Evolutionary conservation across 2,113 vertebrate species (phyloP).

Genomic region (Rostratula benghalensis): DNA sequence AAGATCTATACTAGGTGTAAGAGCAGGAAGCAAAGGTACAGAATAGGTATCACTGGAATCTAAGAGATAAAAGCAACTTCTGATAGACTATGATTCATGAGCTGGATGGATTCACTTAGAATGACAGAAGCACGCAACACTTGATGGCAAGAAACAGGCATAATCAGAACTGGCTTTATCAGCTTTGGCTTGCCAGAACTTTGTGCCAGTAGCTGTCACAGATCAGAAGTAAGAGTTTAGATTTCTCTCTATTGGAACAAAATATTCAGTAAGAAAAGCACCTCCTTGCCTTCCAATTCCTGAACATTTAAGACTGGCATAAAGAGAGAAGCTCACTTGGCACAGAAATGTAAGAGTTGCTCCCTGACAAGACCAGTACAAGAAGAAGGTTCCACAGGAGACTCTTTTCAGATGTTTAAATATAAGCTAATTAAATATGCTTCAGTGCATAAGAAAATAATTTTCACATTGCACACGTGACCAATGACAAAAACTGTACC

Average conservation of each 20-base stretch:
- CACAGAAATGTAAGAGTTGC: neutral
- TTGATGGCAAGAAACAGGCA: conserved; percentile 24
- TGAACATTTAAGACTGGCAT: neutral
- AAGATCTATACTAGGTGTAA: neutral
- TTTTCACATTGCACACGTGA: neutral
- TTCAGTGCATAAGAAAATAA: neutral
- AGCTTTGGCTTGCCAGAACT: conserved; percentile 32
- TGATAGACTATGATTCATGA: conserved; percentile 18
- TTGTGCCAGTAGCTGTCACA: conserved; percentile 35
- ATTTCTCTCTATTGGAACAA: neutral
- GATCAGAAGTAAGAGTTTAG: neutral
- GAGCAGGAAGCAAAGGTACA: neutral
- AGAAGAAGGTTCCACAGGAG: neutral
- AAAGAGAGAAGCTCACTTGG: neutral
- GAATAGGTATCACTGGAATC: neutral
- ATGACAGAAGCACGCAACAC: neutral
- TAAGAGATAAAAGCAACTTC: conserved; percentile 16
- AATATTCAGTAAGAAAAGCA: neutral
- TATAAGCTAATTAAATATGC: neutral
- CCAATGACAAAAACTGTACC: neutral
- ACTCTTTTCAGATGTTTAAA: neutral
- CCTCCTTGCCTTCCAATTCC: neutral
- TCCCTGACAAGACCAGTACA: neutral
- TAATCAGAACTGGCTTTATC: conserved; percentile 40
- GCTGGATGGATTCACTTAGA: conserved; percentile 6